Evolutionary conservation across 2,888 invertebrate genomes (phyloP).

Genomic region (Ormyrus nitidulus): DNA sequence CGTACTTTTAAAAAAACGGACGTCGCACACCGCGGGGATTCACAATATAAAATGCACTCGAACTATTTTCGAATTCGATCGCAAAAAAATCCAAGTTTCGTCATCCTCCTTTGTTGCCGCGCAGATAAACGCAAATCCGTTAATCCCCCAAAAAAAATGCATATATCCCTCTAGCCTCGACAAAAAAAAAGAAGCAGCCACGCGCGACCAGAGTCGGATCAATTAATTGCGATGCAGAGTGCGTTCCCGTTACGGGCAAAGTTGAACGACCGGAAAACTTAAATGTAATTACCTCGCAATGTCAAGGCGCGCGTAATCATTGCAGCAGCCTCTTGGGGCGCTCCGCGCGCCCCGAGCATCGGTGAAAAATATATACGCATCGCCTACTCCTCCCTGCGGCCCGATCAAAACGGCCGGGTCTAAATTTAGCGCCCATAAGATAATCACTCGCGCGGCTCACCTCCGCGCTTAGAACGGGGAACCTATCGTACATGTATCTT

Average conservation of each 20-base stretch:
- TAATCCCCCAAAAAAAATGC: too few relatives aligned
- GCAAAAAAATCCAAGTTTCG: too few relatives aligned
- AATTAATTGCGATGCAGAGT: slow-evolving; percentile 45
- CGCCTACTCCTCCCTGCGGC: not conserved
- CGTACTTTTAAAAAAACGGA: too few relatives aligned
- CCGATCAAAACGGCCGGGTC: too few relatives aligned
- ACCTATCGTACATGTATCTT: not conserved
- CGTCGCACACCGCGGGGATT: too few relatives aligned
- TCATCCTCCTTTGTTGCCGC: too few relatives aligned
- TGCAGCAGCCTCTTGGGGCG: not conserved
- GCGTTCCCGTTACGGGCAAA: slow-evolving; percentile 49
- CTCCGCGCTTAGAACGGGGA: not conserved
- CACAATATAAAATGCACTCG: too few relatives aligned
- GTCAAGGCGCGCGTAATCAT: slow-evolving; percentile 19
- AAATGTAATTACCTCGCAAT: slow-evolving; percentile 30
- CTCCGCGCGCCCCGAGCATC: not conserved
- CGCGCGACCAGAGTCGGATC: not conserved
- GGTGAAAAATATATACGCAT: not conserved
- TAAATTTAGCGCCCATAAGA: too few relatives aligned
- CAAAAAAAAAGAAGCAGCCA: too few relatives aligned
- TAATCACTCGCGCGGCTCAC: not conserved
- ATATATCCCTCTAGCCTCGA: too few relatives aligned
- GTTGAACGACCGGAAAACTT: slow-evolving; percentile 50
- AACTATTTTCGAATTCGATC: too few relatives aligned
- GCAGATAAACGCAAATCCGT: too few relatives aligned